Evolutionary conservation across 2,113 vertebrate species (phyloP).

Genomic region (Pangasianodon hypophthalmus): DNA sequence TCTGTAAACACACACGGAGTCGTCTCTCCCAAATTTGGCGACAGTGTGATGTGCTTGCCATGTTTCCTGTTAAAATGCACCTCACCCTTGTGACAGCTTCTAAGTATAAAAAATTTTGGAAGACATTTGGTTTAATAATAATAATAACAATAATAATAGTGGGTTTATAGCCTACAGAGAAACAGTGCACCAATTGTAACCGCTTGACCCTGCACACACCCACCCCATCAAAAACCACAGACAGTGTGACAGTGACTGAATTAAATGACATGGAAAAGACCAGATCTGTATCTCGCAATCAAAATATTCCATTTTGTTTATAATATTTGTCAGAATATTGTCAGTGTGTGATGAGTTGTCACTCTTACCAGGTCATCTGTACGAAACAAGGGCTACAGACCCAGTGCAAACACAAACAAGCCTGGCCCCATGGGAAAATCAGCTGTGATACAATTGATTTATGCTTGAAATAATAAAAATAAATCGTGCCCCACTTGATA

Average conservation of each 20-base stretch:
- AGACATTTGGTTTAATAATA: neutral
- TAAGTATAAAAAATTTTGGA: too few relatives aligned
- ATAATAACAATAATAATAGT: conserved; percentile 22
- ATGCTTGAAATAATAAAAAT: conserved; percentile 35
- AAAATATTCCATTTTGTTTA: neutral
- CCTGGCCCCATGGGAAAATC: conserved; percentile 7
- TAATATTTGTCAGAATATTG: neutral
- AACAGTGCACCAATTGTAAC: conserved; percentile 13
- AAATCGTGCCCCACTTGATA: conserved; percentile 28
- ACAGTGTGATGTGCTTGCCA: too few relatives aligned
- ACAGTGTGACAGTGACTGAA: neutral
- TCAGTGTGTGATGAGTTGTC: neutral
- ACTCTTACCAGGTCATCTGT: neutral
- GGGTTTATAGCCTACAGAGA: neutral
- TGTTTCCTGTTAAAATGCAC: too few relatives aligned
- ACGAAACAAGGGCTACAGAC: neutral
- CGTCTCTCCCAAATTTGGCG: too few relatives aligned
- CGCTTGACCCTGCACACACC: neutral
- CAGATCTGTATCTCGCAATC: neutral
- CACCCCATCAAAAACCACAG: neutral
- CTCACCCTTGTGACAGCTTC: too few relatives aligned
- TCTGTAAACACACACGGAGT: too few relatives aligned
- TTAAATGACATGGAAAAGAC: neutral
- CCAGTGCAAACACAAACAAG: conserved; percentile 24
- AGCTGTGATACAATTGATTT: conserved; percentile 28